Evolutionary conservation across 1,140 invertebrate species (phyloP).

Genomic region (Harpegnathos saltator): DNA sequence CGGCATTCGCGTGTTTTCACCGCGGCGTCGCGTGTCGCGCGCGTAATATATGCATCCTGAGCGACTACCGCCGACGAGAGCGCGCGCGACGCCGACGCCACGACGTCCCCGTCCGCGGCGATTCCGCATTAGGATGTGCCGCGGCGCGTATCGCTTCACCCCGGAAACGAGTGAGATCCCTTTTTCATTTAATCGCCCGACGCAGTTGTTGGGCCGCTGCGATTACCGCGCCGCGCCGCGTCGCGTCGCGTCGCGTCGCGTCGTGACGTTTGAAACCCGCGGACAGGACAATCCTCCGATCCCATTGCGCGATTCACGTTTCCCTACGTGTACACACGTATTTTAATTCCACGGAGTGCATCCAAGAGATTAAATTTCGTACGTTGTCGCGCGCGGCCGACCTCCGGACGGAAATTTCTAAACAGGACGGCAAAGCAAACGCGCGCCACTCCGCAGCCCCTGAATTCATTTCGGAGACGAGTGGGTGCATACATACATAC

Average conservation of each 20-base stretch:
- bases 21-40: not conserved
- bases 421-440: constrained; percentile 55
- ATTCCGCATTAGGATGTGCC: constrained; percentile 30
- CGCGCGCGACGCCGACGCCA: too few relatives aligned
- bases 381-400: constrained; percentile 34
- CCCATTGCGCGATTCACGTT: constrained; percentile 43
- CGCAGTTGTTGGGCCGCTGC: constrained; percentile 26
- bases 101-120: constrained; percentile 38
- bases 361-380: constrained; percentile 72
- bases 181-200: constrained; percentile 52
- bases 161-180: constrained; percentile 52
- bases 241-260: constrained; percentile 20
- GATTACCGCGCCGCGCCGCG: constrained; percentile 55
- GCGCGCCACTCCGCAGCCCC: constrained; percentile 14
- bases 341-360: constrained; percentile 71
- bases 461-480: constrained; percentile 66
- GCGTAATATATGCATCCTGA: constrained; percentile 13
- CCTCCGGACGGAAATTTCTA: constrained; percentile 61
- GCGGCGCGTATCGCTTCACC: constrained; percentile 24
- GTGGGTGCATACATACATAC: constrained; percentile 2
- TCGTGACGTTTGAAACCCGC: constrained; percentile 59
- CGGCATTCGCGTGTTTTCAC: not conserved
- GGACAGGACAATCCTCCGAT: constrained; percentile 66
- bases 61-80: constrained; percentile 28
- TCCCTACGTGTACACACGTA: not conserved